phyloP scores from a whole-genome alignment of 2,113 vertebrate genomes.

The cat (Felis catus) region F.catus_Fca126_mat1.0 CM031420.1:142065501-142066000 shows the following conservation, averaged over 20 bases:
- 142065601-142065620: not conserved
- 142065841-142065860: too few relatives aligned
- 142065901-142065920: too few relatives aligned
- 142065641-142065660: not conserved
- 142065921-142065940: too few relatives aligned
- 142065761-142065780: not conserved
- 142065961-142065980: too few relatives aligned
- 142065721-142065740: not conserved
- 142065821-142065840: not conserved
- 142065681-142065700: not conserved
- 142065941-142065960: too few relatives aligned
- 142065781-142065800: not conserved
- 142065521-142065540: not conserved
- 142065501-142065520: not conserved
- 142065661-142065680: not conserved
- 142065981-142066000: too few relatives aligned
- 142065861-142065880: too few relatives aligned
- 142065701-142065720: not conserved
- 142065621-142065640: not conserved
- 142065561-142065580: not conserved
- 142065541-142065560: not conserved
- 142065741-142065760: not conserved
- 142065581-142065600: not conserved
- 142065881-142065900: too few relatives aligned
- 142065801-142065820: not conserved